Percentiles rank a stretch among this genome's conserved stretches.
These are phyloP conservation scores for Rafetus swinhoei DNA, from an alignment of 2,113 vertebrate species.

Conservation along the genomic window DNA sequence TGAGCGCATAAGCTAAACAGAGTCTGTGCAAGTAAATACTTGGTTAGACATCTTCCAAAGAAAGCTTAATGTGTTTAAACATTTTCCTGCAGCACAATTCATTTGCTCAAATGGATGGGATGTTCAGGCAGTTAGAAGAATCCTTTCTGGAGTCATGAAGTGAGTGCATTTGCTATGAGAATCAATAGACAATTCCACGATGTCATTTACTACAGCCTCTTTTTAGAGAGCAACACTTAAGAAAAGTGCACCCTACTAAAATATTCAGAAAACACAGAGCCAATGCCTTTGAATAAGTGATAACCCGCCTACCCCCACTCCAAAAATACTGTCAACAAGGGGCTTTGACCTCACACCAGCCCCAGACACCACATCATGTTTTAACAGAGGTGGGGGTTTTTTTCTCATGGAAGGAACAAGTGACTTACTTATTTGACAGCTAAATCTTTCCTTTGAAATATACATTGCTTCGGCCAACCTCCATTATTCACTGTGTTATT, in stretches of 20 bases:
- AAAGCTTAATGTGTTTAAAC: neutral
- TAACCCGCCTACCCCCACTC: neutral
- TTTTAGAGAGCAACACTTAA: neutral
- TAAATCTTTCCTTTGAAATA: conserved; percentile 5
- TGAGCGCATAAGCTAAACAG: neutral
- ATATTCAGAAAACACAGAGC: rapidly evolving
- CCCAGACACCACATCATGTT: neutral
- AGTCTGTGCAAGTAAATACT: rapidly evolving
- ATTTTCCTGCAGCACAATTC: neutral
- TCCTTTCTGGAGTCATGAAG: neutral
- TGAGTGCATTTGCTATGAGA: neutral
- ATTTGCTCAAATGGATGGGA: neutral
- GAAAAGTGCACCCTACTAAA: neutral
- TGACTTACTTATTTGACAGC: neutral
- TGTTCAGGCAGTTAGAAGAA: neutral
- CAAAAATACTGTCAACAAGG: neutral
- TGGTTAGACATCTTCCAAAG: neutral
- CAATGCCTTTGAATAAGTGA: neutral
- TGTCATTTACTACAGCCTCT: neutral
- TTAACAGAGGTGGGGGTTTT: neutral
- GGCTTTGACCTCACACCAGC: neutral
- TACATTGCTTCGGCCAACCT: neutral
- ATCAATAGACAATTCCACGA: neutral
- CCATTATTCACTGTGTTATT: neutral
- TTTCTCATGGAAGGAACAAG: neutral